Evolutionary conservation across 2,113 vertebrate genomes (phyloP).

Genomic region (Nibea albiflora): DNA sequence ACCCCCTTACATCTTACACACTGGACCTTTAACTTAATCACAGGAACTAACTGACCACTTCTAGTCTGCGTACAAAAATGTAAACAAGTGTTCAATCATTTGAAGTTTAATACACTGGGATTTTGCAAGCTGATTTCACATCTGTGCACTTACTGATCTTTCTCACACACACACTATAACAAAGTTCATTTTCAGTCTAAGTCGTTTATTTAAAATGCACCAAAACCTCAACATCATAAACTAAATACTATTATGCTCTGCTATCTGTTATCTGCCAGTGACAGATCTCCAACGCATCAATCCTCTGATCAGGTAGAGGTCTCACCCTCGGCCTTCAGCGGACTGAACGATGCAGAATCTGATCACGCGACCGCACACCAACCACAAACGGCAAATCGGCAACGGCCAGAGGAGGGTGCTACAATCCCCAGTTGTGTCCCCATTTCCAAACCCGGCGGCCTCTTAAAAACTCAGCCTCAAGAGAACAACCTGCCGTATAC

Average conservation of each 20-base stretch:
- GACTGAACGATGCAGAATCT: conserved; percentile 10
- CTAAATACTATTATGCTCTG: conserved; percentile 1
- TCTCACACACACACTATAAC: background rate
- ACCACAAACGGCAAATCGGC: background rate
- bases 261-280: conserved; percentile 37
- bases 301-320: conserved; percentile 4
- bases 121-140: background rate
- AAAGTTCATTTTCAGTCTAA: background rate
- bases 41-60: conserved; percentile 6
- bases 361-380: conserved; percentile 17
- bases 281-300: conserved; percentile 12
- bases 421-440: background rate
- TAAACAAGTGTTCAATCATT: background rate
- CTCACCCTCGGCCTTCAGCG: background rate
- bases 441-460: conserved; percentile 4
- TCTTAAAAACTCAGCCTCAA: background rate
- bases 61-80: background rate
- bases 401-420: background rate
- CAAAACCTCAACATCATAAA: background rate
- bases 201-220: background rate
- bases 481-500: background rate
- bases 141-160: background rate
- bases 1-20: too few relatives aligned
- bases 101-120: background rate
- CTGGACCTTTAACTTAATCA: background rate